A percentile compares a stretch with the other conserved stretches of the same genome.
Conservation (phyloP, 2,113 vertebrate species). For the Agelaius tricolor region DNA sequence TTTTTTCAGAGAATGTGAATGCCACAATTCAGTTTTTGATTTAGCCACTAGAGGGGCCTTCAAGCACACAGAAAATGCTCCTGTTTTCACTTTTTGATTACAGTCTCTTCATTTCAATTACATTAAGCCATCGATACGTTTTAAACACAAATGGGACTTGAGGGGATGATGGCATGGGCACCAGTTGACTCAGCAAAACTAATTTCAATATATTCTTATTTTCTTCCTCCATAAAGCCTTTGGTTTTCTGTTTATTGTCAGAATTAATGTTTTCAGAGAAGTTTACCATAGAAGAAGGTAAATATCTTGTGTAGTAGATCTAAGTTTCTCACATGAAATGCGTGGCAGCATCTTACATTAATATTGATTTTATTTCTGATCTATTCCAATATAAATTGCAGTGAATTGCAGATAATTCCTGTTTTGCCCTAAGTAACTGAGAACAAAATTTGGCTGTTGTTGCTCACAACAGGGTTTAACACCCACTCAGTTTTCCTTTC, state of each 20-base stretch:
- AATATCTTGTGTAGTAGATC: neutral
- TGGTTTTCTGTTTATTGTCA: neutral
- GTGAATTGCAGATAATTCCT: neutral
- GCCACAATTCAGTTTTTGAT: neutral
- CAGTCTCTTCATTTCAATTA: neutral
- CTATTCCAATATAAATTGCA: neutral
- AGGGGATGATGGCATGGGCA: neutral
- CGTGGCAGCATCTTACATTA: fast-evolving
- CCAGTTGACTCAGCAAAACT: neutral
- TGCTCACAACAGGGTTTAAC: neutral
- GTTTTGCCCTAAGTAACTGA: neutral
- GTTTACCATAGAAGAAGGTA: neutral
- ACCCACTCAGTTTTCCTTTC: neutral
- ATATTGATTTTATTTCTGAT: neutral
- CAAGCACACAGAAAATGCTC: neutral
- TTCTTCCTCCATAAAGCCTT: neutral
- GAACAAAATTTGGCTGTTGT: neutral
- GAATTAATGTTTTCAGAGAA: neutral
- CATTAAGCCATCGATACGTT: neutral
- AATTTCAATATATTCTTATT: neutral
- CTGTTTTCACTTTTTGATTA: neutral
- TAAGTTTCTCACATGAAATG: neutral
- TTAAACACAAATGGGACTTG: neutral
- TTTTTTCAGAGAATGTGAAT: no score
- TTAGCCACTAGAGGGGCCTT: conserved; percentile 54